Evolutionary conservation across 2,113 vertebrate genomes (phyloP), one percentile per base, ranked within the genome.

Genomic region (Echinops telfairi): DNA sequence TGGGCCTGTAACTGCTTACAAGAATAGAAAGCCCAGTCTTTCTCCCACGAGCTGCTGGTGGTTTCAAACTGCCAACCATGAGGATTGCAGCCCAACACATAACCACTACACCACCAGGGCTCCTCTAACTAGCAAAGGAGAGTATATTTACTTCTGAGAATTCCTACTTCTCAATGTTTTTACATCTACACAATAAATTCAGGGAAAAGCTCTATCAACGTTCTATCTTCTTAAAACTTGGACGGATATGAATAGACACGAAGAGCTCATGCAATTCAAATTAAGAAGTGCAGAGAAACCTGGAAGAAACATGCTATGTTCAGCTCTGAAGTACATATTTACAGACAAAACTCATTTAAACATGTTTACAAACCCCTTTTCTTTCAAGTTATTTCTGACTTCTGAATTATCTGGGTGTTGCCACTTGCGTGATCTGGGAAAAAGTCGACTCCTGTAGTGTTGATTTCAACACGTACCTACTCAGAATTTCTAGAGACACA

Each of bases 141-240:
- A 58, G 4, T 85, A 91, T 53, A 53, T 40, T 70, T 79, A 89
- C 40, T 82, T 90, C 62, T 92, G 68, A 84, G 36, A 58, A 87
- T 66, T 92, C 11, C 38, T 89, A 84, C 57, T 85, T 83, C 78
- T 77, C 57, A 80, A 19, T 60, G 27, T 86, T 93, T 89, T 93
- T 89, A 93, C 27, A 89, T 92, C 9, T 20, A 95, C 31, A 64
- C 60, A 86, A 60, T 33, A 53, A 77, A 57, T 75, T 17, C 43
- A 86, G 1, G 22, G 5, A 88, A 91, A 10, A 88, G 38, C 8
- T 79, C 27, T 64, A 85, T 82, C 40, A 57, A 90, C 91, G 12
- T 60, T 31, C 25, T 40, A 78, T 17, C 57, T 89, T 31, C 71
- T 47, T 64, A 94, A 92, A 78, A 29, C 16, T 38, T 86, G 43